Evolutionary conservation across 2,113 vertebrate genomes (phyloP).

Genomic region (Chaenocephalus aceratus): DNA sequence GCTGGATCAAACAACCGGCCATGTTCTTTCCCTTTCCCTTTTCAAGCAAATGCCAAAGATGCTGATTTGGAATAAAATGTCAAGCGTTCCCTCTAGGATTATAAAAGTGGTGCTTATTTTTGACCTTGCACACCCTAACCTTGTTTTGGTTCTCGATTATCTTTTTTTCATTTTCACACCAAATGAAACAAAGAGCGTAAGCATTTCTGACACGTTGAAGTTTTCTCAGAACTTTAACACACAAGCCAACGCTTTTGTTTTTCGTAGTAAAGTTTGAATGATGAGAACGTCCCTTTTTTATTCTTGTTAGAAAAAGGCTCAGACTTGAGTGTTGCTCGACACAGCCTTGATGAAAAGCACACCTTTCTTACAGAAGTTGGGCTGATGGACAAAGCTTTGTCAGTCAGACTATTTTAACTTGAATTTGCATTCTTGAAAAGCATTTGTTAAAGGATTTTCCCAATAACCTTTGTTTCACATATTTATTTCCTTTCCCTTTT

Average conservation of each 20-base stretch:
- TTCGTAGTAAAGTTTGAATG: not conserved
- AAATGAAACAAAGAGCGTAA: not conserved
- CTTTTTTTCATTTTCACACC: not conserved
- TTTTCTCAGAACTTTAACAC: not conserved
- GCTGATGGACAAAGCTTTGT: too few relatives aligned
- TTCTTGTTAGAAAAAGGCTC: too few relatives aligned
- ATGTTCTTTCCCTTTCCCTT: slow-evolving; percentile 32
- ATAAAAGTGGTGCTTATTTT: not conserved
- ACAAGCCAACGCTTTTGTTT: not conserved
- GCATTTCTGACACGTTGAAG: slow-evolving; percentile 9
- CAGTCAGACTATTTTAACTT: too few relatives aligned
- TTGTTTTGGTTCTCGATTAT: not conserved
- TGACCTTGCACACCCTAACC: not conserved
- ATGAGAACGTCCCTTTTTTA: not conserved
- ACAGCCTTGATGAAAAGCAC: too few relatives aligned
- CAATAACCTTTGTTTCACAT: not conserved
- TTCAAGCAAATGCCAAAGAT: not conserved
- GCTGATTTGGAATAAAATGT: not conserved
- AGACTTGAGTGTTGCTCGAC: too few relatives aligned
- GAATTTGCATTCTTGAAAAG: too few relatives aligned
- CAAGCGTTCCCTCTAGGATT: not conserved
- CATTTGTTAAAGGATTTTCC: too few relatives aligned
- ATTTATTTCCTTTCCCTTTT: not conserved
- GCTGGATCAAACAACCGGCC: slow-evolving; percentile 12
- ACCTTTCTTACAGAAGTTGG: too few relatives aligned